Conservation (phyloP, 2,797 vertebrate genomes). For the Spondyliosoma cantharus region DNA sequence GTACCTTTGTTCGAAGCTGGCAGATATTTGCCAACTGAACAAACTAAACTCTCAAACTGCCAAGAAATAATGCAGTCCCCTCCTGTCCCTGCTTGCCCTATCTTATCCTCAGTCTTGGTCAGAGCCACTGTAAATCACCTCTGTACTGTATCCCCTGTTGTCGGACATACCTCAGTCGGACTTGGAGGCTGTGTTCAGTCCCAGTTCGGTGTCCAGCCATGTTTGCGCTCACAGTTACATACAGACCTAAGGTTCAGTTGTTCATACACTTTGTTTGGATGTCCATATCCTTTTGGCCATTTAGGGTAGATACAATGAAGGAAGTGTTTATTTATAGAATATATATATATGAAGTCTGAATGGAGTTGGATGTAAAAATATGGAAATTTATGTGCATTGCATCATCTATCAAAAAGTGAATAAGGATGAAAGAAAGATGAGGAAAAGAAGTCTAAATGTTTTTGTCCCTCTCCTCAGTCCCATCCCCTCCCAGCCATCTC, state of each 20-base stretch:
- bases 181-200: too few relatives aligned
- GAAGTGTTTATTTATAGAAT: conserved; percentile 18
- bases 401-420: conserved; percentile 37
- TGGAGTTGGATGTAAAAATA: conserved; percentile 35
- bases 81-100: too few relatives aligned
- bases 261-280: neutral
- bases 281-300: neutral
- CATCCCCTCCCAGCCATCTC: conserved; percentile 67
- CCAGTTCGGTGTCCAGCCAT: too few relatives aligned
- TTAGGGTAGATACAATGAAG: neutral
- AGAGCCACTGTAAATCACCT: too few relatives aligned
- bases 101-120: too few relatives aligned
- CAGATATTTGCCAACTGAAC: too few relatives aligned
- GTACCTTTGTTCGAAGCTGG: too few relatives aligned
- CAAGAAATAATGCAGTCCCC: too few relatives aligned
- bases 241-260: neutral
- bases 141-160: too few relatives aligned
- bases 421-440: conserved; percentile 12
- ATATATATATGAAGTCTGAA: conserved; percentile 26
- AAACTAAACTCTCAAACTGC: too few relatives aligned
- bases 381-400: conserved; percentile 52
- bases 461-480: conserved; percentile 42
- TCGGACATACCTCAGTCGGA: too few relatives aligned
- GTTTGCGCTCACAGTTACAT: too few relatives aligned
- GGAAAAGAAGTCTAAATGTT: neutral